Evolutionary conservation across 2,797 vertebrate genomes (phyloP).

Genomic region (Oophaga sylvatica): DNA sequence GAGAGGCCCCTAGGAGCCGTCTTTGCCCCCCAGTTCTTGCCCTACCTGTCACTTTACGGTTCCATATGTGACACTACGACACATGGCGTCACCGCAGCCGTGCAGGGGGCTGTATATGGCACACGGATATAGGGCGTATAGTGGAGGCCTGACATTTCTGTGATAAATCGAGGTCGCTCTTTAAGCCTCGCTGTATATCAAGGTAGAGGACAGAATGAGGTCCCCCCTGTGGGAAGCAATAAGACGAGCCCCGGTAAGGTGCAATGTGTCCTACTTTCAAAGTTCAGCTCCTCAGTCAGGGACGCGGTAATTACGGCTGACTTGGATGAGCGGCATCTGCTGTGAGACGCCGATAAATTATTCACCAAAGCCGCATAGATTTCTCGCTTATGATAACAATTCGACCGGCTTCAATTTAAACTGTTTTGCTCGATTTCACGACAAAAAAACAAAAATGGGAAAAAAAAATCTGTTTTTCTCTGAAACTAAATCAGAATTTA

Average conservation of each 20-base stretch:
- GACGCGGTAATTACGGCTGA: constrained; percentile 41
- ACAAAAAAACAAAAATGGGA: background rate
- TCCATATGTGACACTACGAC: background rate
- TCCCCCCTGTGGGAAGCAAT: background rate
- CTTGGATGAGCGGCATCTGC: constrained; percentile 40
- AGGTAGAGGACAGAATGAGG: constrained; percentile 28
- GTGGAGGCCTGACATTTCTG: constrained; percentile 26
- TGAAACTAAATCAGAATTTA: background rate
- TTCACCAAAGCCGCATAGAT: constrained; percentile 17
- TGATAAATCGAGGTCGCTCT: background rate
- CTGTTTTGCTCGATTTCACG: constrained; percentile 31
- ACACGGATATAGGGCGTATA: background rate
- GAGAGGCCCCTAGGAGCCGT: too few species aligned
- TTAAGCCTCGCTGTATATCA: background rate
- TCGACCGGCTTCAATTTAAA: constrained; percentile 14
- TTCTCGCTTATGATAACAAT: constrained; percentile 37
- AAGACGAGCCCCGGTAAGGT: background rate
- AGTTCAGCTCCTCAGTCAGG: constrained; percentile 53
- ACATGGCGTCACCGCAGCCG: background rate
- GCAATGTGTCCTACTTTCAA: constrained; percentile 50
- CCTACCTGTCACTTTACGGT: background rate
- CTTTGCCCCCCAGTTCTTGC: too few species aligned
- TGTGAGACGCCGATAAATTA: constrained; percentile 41
- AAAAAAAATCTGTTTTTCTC: background rate
- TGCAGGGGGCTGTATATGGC: background rate